Percentiles rank a stretch among this genome's conserved stretches.
Conservation (phyloP, 2,797 vertebrate genomes). For the Characodon lateralis region DNA sequence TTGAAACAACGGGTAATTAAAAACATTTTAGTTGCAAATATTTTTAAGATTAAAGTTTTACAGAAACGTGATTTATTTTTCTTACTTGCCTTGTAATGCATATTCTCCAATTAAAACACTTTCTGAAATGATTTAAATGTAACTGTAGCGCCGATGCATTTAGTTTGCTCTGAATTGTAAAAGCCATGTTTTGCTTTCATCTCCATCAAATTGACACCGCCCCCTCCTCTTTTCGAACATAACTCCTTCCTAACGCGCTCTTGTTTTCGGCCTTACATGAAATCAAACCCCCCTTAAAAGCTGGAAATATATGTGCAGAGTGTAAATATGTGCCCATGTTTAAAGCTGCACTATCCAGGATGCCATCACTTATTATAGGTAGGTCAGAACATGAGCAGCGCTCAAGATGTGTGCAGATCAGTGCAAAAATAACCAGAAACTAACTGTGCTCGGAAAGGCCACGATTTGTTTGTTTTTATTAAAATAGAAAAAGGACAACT, state of each 20-base stretch:
- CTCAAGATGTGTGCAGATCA: background rate
- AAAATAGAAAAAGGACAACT: too few relatives aligned
- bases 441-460: too few relatives aligned
- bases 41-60: background rate
- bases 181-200: background rate
- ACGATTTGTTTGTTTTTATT: too few relatives aligned
- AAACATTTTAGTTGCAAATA: background rate
- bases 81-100: background rate
- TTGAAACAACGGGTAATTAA: background rate
- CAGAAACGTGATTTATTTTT: background rate
- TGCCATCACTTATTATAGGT: too few relatives aligned
- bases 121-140: background rate
- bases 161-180: background rate
- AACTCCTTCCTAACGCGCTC: background rate
- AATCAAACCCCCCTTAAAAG: background rate
- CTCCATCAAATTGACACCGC: background rate
- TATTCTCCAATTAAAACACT: background rate
- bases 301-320: background rate
- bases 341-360: background rate
- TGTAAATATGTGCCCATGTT: background rate
- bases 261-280: background rate
- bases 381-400: too few relatives aligned
- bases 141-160: background rate
- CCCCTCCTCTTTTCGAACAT: background rate
- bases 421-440: background rate